Base-by-base conservation (phyloP, 2,888 invertebrate genomes). In the Tenthredo amoena region DNA sequence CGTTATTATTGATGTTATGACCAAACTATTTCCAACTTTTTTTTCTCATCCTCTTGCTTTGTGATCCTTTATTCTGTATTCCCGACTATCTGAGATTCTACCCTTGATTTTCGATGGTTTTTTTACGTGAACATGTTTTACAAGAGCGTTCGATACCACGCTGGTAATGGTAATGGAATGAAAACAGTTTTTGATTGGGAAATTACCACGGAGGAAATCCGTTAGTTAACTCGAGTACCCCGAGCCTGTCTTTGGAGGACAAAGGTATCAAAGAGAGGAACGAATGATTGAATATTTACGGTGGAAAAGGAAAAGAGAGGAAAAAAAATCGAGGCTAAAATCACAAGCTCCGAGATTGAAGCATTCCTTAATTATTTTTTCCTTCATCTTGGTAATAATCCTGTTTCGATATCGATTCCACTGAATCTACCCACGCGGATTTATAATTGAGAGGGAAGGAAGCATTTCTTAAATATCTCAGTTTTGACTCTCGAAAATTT, bases 1-100 rank as follows among this genome's bases (percentile, higher is more conserved):
- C 77, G 77, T 50, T 77, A 77, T 77, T 50, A 77, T 77, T 34
- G 77, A 77, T 77, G 77, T 77, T 77, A 55, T 77, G 26, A 26
- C 55, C 18, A 50, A 77, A 77, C 50, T 77, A 55, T 77, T 77
- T 50, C 26, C 18, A 50, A 77, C 50, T 55, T 21, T 34, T 77
- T 18, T 5, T 31, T 7, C 10, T 26, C 5, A 50, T 50, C 15
- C 15, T 34, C 31, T 26, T 62, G 21, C 12, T 62, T 0, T 5
- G 6, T 18, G 62, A 68, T 68, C 15, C 18, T 34, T 31, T 68
- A 68, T 34, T 68, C 1, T 5, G 34, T 68, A 34, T 12, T 43
- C 21, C 7, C 72, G 43, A 3, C 40, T 12, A 40, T 43, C 43
- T 26, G 10, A 74, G 43, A 43, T 74, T n/a, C 12, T n/a, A 26